Percentiles rank a stretch among this genome's conserved stretches.
phyloP scores from a whole-genome alignment of 2,888 invertebrate genomes.

The Portevinia maculata region DNA sequence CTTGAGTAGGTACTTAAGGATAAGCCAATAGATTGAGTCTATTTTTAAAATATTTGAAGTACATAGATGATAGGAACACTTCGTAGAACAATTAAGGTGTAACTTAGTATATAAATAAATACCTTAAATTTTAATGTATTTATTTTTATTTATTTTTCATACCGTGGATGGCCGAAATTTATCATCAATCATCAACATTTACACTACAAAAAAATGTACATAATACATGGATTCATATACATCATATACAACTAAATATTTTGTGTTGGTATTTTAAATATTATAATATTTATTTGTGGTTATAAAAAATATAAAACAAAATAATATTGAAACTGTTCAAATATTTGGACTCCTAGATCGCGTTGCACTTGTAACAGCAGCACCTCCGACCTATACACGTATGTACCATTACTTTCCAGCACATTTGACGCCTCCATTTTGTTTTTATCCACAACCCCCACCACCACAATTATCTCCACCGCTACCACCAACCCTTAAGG shows the following conservation, averaged over 20 bases:
- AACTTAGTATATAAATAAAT: constrained; percentile 17
- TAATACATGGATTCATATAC: constrained; percentile 34
- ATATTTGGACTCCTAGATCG: constrained; percentile 84
- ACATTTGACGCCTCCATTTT: constrained; percentile 84
- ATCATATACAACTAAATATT: constrained; percentile 20
- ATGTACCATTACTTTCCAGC: constrained; percentile 86
- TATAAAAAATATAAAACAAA: neutral
- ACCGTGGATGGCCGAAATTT: constrained; percentile 29
- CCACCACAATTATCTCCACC: constrained; percentile 78
- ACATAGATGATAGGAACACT: neutral
- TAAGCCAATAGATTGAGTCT: no score
- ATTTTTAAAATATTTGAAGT: no score
- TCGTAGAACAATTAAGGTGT: constrained; percentile 10
- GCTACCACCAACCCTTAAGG: constrained; percentile 82
- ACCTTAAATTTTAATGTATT: constrained; percentile 7
- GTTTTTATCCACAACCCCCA: constrained; percentile 83
- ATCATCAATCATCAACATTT: constrained; percentile 38
- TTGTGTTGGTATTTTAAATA: constrained; percentile 25
- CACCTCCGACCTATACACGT: constrained; percentile 86
- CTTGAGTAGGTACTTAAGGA: no score
- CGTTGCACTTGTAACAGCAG: constrained; percentile 85
- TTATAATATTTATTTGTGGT: constrained; percentile 2
- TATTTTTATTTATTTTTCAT: constrained; percentile 36
- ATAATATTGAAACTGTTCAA: constrained; percentile 20
- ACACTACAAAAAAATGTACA: constrained; percentile 54